These are phyloP conservation scores for Listronotus bonariensis DNA, from an alignment of 1,140 invertebrate genomes.

Conservation along the genomic window DNA sequence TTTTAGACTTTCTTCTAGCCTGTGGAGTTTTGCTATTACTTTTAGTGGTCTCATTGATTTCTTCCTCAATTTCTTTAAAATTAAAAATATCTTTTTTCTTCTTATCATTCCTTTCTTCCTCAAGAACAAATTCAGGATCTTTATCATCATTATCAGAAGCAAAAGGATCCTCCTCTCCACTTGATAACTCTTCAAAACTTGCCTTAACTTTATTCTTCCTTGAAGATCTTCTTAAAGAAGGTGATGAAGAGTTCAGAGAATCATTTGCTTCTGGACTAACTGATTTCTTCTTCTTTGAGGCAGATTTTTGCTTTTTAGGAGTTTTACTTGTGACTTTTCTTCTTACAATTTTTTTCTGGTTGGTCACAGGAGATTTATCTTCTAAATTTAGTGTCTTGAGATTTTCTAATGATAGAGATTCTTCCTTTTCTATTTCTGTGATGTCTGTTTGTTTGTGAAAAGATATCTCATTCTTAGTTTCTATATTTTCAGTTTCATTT, in stretches of 20 bases:
- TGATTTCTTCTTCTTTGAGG: constrained; percentile 4
- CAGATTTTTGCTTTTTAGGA: neutral
- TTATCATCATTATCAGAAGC: constrained; percentile 43
- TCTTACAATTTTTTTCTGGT: neutral
- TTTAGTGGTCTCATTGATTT: constrained; percentile 12
- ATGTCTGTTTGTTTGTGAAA: no score
- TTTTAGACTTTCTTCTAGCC: constrained; percentile 12
- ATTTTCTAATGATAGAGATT: neutral
- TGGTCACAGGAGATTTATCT: neutral
- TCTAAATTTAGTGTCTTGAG: neutral
- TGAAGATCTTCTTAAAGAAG: constrained; percentile 48
- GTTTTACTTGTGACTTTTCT: neutral
- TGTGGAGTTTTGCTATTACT: constrained; percentile 15
- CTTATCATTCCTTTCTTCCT: constrained; percentile 8
- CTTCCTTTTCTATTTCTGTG: constrained; percentile 7
- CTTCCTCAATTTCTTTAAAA: constrained; percentile 26
- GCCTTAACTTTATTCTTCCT: constrained; percentile 43
- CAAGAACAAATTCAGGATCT: constrained; percentile 43
- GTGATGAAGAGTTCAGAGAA: neutral
- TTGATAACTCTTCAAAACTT: constrained; percentile 39
- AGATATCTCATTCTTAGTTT: no score
- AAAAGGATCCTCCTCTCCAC: constrained; percentile 47
- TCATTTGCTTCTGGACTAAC: neutral
- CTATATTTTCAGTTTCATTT: no score
- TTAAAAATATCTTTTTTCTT: constrained; percentile 6